Conservation (phyloP, 1,140 invertebrate genomes). For the Bradysia coprophila region DNA sequence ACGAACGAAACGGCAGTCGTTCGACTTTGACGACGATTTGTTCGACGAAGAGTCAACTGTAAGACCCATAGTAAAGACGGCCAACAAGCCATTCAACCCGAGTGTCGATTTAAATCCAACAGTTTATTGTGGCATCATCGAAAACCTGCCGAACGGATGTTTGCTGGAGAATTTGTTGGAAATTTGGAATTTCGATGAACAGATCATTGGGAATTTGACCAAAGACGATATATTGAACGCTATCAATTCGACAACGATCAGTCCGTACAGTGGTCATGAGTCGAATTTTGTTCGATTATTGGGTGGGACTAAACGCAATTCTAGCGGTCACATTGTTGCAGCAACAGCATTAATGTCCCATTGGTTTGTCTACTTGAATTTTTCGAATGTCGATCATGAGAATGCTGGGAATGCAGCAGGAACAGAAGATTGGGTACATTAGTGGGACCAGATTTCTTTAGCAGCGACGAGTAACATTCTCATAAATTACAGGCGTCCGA, state of each 20-base stretch:
- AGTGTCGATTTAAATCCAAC: slow-evolving; percentile 27
- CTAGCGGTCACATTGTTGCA: slow-evolving; percentile 35
- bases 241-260: slow-evolving; percentile 36
- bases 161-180: slow-evolving; percentile 44
- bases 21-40: slow-evolving; percentile 11
- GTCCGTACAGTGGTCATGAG: slow-evolving; percentile 41
- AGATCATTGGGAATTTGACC: slow-evolving; percentile 31
- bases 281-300: slow-evolving; percentile 42
- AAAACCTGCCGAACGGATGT: slow-evolving; percentile 35
- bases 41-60: slow-evolving; percentile 3
- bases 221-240: slow-evolving; percentile 38
- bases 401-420: slow-evolving; percentile 46
- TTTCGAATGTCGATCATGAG: slow-evolving; percentile 38
- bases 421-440: slow-evolving; percentile 45
- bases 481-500: slow-evolving; percentile 28
- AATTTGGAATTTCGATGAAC: slow-evolving; percentile 43
- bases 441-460: neutral
- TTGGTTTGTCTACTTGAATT: slow-evolving; percentile 47
- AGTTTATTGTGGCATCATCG: slow-evolving; percentile 35
- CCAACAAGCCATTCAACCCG: slow-evolving; percentile 30
- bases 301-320: slow-evolving; percentile 36
- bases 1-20: slow-evolving; percentile 7
- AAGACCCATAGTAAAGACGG: slow-evolving; percentile 5
- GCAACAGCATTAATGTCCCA: slow-evolving; percentile 39
- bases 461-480: neutral